phyloP scores from a whole-genome alignment of 1,140 invertebrate species.

The Thaumetopoea pityocampa region DNA sequence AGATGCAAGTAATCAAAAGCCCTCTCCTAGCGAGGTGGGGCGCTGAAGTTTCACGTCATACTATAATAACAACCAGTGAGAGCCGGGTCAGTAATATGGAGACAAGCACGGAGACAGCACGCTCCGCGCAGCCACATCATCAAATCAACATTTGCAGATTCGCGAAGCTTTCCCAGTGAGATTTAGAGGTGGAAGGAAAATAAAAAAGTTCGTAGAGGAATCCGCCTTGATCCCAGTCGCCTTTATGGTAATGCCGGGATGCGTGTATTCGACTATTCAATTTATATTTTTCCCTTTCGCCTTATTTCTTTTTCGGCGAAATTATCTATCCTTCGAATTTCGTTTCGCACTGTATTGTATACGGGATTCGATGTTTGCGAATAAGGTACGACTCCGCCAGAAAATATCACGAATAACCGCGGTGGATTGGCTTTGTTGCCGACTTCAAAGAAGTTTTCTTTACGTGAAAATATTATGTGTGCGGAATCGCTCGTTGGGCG shows the following conservation, averaged over 20 bases:
- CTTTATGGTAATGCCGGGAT: conserved; percentile 75
- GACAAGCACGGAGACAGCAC: conserved; percentile 6
- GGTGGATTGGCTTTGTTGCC: conserved; percentile 68
- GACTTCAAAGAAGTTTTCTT: conserved; percentile 72
- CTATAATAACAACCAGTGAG: conserved; percentile 16
- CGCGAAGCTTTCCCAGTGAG: conserved; percentile 69
- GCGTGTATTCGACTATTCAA: conserved; percentile 76
- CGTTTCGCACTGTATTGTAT: conserved; percentile 74
- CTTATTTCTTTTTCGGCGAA: conserved; percentile 70
- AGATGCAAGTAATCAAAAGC: conserved; percentile 19
- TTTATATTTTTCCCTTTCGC: conserved; percentile 72
- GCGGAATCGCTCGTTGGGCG: conserved; percentile 43
- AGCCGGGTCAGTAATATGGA: conserved; percentile 26
- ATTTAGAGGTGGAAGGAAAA: conserved; percentile 75
- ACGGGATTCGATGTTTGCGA: conserved; percentile 69
- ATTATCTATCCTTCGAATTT: conserved; percentile 75
- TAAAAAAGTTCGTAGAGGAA: conserved; percentile 75
- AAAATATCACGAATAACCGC: conserved; percentile 73
- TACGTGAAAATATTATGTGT: conserved; percentile 55
- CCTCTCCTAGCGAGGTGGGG: conserved; percentile 3
- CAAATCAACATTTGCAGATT: conserved; percentile 76
- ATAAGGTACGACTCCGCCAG: conserved; percentile 66
- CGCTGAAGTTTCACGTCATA: conserved; percentile 13
- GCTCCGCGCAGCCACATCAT: conserved; percentile 54
- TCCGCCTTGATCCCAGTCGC: conserved; percentile 72